Conservation (phyloP, 2,113 vertebrate species). For the Sus scrofa region DNA sequence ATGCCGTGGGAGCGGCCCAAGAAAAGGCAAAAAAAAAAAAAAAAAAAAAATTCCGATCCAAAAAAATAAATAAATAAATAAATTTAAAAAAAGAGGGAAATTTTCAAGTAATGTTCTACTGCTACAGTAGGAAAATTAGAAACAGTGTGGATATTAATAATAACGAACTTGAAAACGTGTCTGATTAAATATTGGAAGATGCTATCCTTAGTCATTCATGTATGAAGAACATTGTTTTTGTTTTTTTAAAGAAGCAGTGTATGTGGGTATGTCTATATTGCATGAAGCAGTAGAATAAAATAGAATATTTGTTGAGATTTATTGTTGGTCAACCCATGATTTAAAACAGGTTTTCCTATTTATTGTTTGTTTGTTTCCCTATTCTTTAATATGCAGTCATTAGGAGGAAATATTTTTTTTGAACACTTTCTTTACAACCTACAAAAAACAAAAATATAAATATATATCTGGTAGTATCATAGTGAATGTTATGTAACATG, state of each 20-base stretch:
- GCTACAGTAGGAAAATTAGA: not conserved
- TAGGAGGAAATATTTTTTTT: not conserved
- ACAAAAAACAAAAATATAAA: not conserved
- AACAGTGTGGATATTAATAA: not conserved
- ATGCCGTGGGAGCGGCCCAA: too few relatives aligned
- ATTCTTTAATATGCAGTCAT: not conserved
- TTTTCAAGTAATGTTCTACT: not conserved
- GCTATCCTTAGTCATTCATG: not conserved
- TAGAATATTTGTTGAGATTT: not conserved
- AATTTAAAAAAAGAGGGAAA: not conserved
- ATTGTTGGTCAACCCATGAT: not conserved
- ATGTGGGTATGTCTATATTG: not conserved
- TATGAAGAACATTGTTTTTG: not conserved
- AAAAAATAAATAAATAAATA: too few relatives aligned
- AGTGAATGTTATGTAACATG: not conserved
- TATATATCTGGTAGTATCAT: not conserved
- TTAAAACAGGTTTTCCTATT: not conserved
- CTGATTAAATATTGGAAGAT: not conserved
- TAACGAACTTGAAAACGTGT: not conserved
- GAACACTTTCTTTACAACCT: not conserved
- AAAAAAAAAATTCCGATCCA: too few relatives aligned
- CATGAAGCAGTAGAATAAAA: not conserved
- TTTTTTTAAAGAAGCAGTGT: not conserved
- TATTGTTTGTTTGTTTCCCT: not conserved
- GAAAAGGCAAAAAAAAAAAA: too few relatives aligned